Conservation (phyloP, 2,888 invertebrate species). For the Carpatolechia fugitivella region DNA sequence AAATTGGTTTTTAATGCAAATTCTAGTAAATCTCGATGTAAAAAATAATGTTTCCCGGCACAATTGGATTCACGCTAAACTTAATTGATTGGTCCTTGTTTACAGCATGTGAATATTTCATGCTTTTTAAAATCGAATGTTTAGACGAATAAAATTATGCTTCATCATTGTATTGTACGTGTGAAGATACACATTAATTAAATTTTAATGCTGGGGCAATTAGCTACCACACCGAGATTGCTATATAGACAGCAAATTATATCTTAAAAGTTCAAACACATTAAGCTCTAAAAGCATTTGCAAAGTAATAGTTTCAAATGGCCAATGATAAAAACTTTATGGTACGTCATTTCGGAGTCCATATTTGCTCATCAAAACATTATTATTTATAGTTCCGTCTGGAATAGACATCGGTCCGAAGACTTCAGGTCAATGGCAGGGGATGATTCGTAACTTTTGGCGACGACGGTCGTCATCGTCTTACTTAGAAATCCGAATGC, state of each 20-base stretch:
- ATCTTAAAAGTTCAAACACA: constrained; percentile 42
- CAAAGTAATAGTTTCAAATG: constrained; percentile 56
- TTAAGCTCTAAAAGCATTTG: constrained; percentile 49
- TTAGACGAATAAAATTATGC: constrained; percentile 19
- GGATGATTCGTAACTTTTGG: constrained; percentile 72
- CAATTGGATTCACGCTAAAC: constrained; percentile 50
- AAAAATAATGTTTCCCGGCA: constrained; percentile 41
- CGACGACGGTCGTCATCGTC: no score
- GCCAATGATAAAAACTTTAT: constrained; percentile 46
- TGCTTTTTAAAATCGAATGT: constrained; percentile 23
- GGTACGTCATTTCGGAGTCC: constrained; percentile 34
- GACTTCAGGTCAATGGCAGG: constrained; percentile 69
- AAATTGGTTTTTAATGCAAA: constrained; percentile 54
- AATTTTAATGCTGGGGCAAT: constrained; percentile 55
- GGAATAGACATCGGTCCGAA: constrained; percentile 41
- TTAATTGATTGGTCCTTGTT: constrained; percentile 41
- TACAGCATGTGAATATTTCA: constrained; percentile 31
- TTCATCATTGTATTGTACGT: neutral
- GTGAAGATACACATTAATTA: constrained; percentile 29
- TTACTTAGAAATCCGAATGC: constrained; percentile 40
- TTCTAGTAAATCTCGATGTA: constrained; percentile 27
- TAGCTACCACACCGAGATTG: constrained; percentile 40
- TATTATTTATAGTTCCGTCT: constrained; percentile 50
- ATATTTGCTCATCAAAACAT: constrained; percentile 59
- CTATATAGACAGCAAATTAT: constrained; percentile 52